These are phyloP conservation scores for Microcebus tavaratra DNA, from an alignment of 2,113 vertebrate genomes.

Conservation along the genomic window DNA sequence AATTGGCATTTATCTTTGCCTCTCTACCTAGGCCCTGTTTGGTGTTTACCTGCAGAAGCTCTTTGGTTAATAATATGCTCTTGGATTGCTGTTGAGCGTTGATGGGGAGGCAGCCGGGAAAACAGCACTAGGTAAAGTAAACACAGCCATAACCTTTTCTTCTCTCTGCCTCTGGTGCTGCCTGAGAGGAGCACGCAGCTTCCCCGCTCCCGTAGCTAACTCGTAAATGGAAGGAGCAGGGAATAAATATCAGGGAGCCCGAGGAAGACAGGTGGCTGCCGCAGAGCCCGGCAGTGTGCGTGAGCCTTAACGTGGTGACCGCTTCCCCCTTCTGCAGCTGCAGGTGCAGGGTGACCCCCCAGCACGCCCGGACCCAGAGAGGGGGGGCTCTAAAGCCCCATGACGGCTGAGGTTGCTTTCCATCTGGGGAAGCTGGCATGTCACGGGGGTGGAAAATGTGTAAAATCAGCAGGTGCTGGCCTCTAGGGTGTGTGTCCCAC, in stretches of 20 bases:
- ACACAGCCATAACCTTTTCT: neutral
- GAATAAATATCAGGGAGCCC: constrained; percentile 57
- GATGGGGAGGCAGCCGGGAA: neutral
- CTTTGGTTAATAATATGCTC: neutral
- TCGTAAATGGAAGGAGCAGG: constrained; percentile 70
- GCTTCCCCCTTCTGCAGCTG: neutral
- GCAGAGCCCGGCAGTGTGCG: constrained; percentile 32
- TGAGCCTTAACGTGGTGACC: neutral
- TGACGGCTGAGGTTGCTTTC: neutral
- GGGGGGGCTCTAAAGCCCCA: rapidly evolving
- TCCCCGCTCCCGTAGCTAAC: constrained; percentile 35
- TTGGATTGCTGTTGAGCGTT: neutral
- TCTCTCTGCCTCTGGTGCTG: neutral
- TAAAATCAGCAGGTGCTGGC: neutral
- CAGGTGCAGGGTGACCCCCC: neutral
- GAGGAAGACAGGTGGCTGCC: constrained; percentile 23
- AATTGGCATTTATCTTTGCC: neutral
- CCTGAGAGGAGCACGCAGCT: constrained; percentile 31
- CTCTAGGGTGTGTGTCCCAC: neutral
- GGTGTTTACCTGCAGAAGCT: neutral
- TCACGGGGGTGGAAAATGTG: neutral
- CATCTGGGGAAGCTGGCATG: rapidly evolving
- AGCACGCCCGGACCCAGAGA: neutral
- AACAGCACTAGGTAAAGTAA: constrained; percentile 41
- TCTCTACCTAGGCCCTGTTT: neutral